Evolutionary conservation across 92 coral and sea anemone genomes (phyloP).

Genomic region (Heliopora coerulea): DNA sequence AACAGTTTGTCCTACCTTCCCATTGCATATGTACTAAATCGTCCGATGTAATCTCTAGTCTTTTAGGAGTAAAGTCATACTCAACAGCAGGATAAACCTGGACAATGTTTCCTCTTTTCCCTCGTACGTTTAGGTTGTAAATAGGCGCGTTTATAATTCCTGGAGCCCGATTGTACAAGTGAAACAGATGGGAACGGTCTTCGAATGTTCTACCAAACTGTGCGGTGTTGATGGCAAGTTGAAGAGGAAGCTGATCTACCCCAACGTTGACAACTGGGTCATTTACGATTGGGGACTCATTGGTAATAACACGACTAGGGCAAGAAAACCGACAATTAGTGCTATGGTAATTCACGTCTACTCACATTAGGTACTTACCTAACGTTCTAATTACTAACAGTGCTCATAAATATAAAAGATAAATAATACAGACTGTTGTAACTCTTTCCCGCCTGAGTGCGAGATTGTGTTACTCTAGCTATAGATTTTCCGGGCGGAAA

Average conservation of each 20-base stretch:
- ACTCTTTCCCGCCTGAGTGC: no score
- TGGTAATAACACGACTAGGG: no score
- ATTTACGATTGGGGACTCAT: background rate
- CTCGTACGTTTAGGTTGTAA: conserved; percentile 22
- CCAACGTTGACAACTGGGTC: conserved; percentile 83
- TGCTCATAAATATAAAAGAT: no score
- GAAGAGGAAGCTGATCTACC: conserved; percentile 32
- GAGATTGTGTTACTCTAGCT: no score
- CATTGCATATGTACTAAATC: conserved; percentile 28
- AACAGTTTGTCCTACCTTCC: conserved; percentile 74
- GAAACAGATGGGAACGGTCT: conserved; percentile 65
- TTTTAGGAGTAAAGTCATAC: conserved; percentile 30
- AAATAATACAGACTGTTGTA: no score
- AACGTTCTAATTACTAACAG: no score
- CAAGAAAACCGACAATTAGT: no score
- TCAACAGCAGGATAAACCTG: conserved; percentile 33
- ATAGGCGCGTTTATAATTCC: background rate
- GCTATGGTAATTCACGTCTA: no score
- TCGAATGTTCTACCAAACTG: conserved; percentile 52
- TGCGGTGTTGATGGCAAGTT: conserved; percentile 48
- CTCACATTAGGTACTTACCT: no score
- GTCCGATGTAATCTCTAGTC: background rate
- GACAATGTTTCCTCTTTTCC: conserved; percentile 37
- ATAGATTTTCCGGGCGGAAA: no score
- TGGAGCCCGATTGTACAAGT: conserved; percentile 48